Evolutionary conservation across 2,113 vertebrate genomes (phyloP).

Genomic region (Turdus rufiventris): DNA sequence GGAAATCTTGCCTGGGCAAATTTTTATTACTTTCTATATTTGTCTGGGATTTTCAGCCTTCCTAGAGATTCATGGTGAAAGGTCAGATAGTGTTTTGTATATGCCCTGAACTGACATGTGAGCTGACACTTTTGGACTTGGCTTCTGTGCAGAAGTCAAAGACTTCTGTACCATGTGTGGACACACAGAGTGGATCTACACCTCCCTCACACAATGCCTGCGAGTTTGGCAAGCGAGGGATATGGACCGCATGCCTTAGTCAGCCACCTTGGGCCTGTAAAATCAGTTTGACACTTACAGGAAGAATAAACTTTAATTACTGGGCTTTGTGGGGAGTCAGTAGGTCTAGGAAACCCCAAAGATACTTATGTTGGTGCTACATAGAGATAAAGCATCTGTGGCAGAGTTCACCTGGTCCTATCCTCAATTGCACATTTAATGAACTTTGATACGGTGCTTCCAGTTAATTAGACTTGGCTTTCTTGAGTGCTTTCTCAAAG

Average conservation of each 20-base stretch:
- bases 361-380: background rate
- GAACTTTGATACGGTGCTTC: background rate
- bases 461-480: background rate
- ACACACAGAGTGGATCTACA: background rate
- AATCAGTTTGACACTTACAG: background rate
- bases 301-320: background rate
- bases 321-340: background rate
- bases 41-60: background rate
- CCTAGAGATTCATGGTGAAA: background rate
- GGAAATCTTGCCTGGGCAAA: background rate
- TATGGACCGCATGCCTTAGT: background rate
- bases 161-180: background rate
- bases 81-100: background rate
- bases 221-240: background rate
- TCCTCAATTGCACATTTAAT: background rate
- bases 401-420: background rate
- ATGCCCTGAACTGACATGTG: background rate
- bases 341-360: background rate
- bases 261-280: background rate
- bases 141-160: background rate
- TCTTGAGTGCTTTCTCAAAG: background rate
- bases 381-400: background rate
- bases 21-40: background rate
- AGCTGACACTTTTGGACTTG: background rate
- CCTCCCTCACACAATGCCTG: background rate